Conservation (phyloP, 2,797 vertebrate species). For the Pampus argenteus region DNA sequence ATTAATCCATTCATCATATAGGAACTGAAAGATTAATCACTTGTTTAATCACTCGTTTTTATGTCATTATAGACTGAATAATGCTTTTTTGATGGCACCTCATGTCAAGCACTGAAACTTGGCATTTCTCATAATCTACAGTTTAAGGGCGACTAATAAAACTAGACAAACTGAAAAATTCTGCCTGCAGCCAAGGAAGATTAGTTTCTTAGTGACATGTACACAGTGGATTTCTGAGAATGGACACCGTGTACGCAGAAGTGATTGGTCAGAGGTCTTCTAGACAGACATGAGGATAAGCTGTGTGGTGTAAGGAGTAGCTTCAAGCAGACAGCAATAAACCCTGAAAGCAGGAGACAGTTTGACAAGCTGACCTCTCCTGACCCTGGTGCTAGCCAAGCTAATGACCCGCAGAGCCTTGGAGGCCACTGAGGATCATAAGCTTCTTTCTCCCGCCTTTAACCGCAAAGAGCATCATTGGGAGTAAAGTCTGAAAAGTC, state of each 20-base stretch:
- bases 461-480: constrained; percentile 54
- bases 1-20: background rate
- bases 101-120: background rate
- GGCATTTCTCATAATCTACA: background rate
- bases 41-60: background rate
- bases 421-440: constrained; percentile 46
- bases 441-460: constrained; percentile 65
- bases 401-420: constrained; percentile 53
- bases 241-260: constrained; percentile 6
- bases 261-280: constrained; percentile 39
- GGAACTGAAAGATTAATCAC: background rate
- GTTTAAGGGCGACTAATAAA: background rate
- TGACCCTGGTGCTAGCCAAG: constrained; percentile 40
- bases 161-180: background rate
- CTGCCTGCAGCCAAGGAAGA: background rate
- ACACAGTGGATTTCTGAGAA: constrained; percentile 11
- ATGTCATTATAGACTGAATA: background rate
- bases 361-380: constrained; percentile 47
- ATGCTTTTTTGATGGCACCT: background rate
- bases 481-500: constrained; percentile 62
- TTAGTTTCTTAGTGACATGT: constrained; percentile 15
- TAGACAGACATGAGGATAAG: constrained; percentile 41
- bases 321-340: constrained; percentile 34
- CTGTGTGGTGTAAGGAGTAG: constrained; percentile 22
- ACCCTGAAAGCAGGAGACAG: constrained; percentile 40